phyloP scores from a whole-genome alignment of 2,113 vertebrate species.

The Zapornia atra region DNA sequence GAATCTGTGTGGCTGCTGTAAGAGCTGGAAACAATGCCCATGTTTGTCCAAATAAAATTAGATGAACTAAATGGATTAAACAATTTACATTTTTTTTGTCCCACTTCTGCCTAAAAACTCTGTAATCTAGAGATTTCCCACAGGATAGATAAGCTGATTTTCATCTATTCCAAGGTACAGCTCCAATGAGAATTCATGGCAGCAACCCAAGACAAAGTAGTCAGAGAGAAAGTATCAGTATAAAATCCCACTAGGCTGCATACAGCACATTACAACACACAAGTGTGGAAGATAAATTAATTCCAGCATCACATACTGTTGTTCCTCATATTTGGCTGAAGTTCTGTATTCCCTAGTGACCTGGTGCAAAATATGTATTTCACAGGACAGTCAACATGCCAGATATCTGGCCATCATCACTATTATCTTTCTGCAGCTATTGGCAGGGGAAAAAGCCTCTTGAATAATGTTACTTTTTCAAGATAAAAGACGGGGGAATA shows the following conservation, averaged over 20 bases:
- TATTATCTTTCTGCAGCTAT: not conserved
- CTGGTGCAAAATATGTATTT: not conserved
- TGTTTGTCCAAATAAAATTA: not conserved
- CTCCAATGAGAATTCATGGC: not conserved
- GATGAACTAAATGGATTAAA: not conserved
- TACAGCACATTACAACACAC: not conserved
- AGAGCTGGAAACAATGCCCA: fast-evolving
- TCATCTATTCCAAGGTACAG: not conserved
- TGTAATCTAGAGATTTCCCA: not conserved
- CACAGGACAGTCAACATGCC: not conserved
- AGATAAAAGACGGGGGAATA: not conserved
- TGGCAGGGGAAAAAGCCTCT: not conserved
- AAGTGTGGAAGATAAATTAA: not conserved
- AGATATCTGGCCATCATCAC: not conserved
- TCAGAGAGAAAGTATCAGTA: not conserved
- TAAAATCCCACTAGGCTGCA: not conserved
- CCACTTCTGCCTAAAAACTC: not conserved
- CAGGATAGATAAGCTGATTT: not conserved
- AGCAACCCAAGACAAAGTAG: not conserved
- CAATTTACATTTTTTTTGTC: not conserved
- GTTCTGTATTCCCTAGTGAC: not conserved
- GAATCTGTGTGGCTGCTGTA: not conserved
- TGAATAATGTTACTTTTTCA: not conserved
- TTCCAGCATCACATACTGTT: not conserved
- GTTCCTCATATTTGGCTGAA: not conserved